Base-by-base conservation (phyloP, 2,888 invertebrate species). In the Crepidodera aurea region DNA sequence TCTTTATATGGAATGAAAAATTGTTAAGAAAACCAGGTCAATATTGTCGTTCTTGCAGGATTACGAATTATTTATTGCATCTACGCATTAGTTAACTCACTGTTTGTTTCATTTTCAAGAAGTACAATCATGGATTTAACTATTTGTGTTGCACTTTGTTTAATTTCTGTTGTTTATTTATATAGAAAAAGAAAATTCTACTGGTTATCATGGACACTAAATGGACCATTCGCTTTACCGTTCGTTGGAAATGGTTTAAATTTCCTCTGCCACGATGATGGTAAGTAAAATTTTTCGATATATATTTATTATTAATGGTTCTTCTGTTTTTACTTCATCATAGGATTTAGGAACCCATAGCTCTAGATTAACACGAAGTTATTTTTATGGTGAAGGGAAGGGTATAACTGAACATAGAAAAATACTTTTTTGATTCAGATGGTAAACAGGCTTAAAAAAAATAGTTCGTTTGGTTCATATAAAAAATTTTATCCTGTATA, bases 181-280 rank as follows among this genome's bases (percentile, higher is more conserved):
- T 59, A 55, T 6, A 60, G 54, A 40, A 67, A 58, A 27, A 63
- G 61, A 56, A 55, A 67, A 53, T 56, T 66, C 12, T 68, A 63
- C 51, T 44, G 42, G n/a, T 57, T 67, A 15, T 66, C 72, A 1
- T 65, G 68, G 65, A 65, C 62, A 46, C 40, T 73, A 6, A 62
- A 64, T n/a, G 73, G 72, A 10, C 72, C 73, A 1, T 22, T 60
- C 1, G 63, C 71, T 7, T 58, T 70, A n/a, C 74, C 72, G 6
- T 39, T 73, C 15, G 60, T 73, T 37, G 74, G 73, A 18, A 74
- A 72, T 42, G 69, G 67, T 13, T 56, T 64, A 6, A 44, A 51
- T 34, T 72, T 72, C 59, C 48, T 70, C 10, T 69, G 72, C 53
- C 60, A 69, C 54, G 57, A 70, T 54, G 64, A 72, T 54, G 73